Evolutionary conservation across 1,140 invertebrate genomes (phyloP).

Genomic region (Zaprionus africanus): DNA sequence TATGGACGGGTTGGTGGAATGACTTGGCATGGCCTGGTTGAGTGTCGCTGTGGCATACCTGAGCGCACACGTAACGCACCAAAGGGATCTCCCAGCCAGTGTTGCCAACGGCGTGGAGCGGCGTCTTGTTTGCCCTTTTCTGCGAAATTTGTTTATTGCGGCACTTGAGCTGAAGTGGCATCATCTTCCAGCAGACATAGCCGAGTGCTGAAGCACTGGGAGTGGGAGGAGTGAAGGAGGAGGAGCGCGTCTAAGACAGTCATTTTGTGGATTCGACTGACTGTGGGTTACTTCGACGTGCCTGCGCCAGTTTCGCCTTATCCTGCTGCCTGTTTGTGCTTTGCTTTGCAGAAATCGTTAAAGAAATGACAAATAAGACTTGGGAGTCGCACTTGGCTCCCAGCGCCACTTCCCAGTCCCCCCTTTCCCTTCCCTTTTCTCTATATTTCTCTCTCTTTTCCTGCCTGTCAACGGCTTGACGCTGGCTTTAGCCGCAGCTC

Average conservation of each 20-base stretch:
- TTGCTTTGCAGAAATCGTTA: slow-evolving; percentile 79
- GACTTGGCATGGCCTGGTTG: background rate
- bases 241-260: slow-evolving; percentile 12
- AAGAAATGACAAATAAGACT: slow-evolving; percentile 76
- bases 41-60: slow-evolving; percentile 54
- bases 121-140: slow-evolving; percentile 44
- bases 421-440: background rate
- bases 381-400: background rate
- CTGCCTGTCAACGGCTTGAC: slow-evolving; percentile 71
- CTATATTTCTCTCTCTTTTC: background rate
- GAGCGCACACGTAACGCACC: slow-evolving; percentile 53
- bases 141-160: slow-evolving; percentile 80
- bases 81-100: slow-evolving; percentile 35
- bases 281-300: slow-evolving; percentile 64
- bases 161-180: slow-evolving; percentile 79
- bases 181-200: slow-evolving; percentile 62
- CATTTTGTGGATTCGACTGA: background rate
- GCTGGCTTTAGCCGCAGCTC: slow-evolving; percentile 47
- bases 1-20: background rate
- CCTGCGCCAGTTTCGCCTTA: slow-evolving; percentile 47
- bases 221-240: background rate
- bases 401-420: background rate
- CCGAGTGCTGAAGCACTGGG: slow-evolving; percentile 5
- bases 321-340: slow-evolving; percentile 53
- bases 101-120: background rate